phyloP scores from a whole-genome alignment of 2,797 vertebrate species.

The Takifugu rubripes region DNA sequence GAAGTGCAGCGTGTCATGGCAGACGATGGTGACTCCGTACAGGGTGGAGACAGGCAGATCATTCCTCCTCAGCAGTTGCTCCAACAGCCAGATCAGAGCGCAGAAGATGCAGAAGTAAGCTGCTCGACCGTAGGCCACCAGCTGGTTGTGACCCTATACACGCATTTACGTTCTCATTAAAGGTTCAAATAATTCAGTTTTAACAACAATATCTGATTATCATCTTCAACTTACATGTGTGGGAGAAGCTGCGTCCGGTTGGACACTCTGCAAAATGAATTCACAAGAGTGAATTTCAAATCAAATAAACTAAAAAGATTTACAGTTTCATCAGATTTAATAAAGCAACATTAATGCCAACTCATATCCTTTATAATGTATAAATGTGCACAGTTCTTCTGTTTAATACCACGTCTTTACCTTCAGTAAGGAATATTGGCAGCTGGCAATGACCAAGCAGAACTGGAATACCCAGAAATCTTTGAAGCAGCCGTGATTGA shows the following conservation, averaged over 20 bases:
- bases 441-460: constrained; percentile 95
- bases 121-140: constrained; percentile 94
- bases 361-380: no score
- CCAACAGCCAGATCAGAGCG: constrained; percentile 91
- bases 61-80: constrained; percentile 82
- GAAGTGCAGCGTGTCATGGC: constrained; percentile 78
- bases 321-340: background rate
- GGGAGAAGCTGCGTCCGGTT: constrained; percentile 96
- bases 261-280: constrained; percentile 85
- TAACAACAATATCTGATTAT: background rate
- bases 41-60: constrained; percentile 81
- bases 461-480: constrained; percentile 94
- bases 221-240: constrained; percentile 88
- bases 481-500: constrained; percentile 92
- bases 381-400: background rate
- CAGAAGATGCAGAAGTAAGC: constrained; percentile 96
- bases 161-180: constrained; percentile 5
- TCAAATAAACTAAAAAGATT: background rate
- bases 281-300: constrained; percentile 3
- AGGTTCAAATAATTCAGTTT: background rate
- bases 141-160: constrained; percentile 93
- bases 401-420: constrained; percentile 59
- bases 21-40: constrained; percentile 89
- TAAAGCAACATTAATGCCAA: no score
- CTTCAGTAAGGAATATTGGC: constrained; percentile 97